Evolutionary conservation across 2,888 invertebrate species (phyloP).

Genomic region (Aphidius colemani): DNA sequence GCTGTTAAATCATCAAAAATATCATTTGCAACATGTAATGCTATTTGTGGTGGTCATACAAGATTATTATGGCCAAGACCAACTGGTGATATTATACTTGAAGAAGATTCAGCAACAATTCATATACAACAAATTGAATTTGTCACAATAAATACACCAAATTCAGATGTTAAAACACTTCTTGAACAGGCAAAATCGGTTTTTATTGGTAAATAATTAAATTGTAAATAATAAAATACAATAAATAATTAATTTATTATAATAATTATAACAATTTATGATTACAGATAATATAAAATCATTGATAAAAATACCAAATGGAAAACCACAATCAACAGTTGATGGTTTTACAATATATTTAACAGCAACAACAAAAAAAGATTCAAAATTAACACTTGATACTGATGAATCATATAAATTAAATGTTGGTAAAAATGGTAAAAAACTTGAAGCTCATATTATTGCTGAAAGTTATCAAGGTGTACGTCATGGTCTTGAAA

Average conservation of each 20-base stretch:
- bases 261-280: background rate
- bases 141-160: conserved; percentile 48
- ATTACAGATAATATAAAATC: conserved; percentile 49
- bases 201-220: conserved; percentile 47
- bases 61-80: conserved; percentile 80
- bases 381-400: conserved; percentile 67
- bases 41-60: conserved; percentile 73
- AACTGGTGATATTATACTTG: conserved; percentile 72
- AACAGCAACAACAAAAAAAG: conserved; percentile 59
- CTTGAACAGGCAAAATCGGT: conserved; percentile 57
- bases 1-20: conserved; percentile 70
- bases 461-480: conserved; percentile 73
- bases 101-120: conserved; percentile 68
- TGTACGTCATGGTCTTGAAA: conserved; percentile 71
- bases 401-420: conserved; percentile 79
- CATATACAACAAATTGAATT: conserved; percentile 62
- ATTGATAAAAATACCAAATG: conserved; percentile 47
- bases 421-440: conserved; percentile 63
- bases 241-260: background rate
- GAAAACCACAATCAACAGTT: conserved; percentile 47
- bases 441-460: conserved; percentile 66
- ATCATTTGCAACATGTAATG: conserved; percentile 76
- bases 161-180: conserved; percentile 49
- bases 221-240: background rate
- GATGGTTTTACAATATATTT: conserved; percentile 51